A percentile compares a stretch with the other conserved stretches of the same genome.
Conservation (phyloP, 2,888 invertebrate genomes). For the Lithosia quadra region DNA sequence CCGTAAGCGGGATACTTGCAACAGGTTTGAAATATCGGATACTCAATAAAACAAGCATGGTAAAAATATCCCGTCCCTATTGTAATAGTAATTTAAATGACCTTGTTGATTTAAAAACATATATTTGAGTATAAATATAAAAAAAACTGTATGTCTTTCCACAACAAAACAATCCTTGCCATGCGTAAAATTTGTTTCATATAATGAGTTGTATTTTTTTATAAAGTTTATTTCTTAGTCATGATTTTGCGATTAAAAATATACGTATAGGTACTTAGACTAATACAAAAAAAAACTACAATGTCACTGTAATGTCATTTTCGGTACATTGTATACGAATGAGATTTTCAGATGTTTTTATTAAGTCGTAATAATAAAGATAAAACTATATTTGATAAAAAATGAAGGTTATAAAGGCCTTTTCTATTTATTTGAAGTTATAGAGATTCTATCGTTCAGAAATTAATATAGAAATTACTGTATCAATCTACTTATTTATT, state of each 20-base stretch:
- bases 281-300: not conserved
- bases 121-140: not conserved
- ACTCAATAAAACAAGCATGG: too few species aligned
- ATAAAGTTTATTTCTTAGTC: too few species aligned
- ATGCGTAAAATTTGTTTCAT: too few species aligned
- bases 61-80: too few species aligned
- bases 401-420: not conserved
- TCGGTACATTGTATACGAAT: not conserved
- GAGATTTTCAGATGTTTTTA: not conserved
- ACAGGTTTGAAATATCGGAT: too few species aligned
- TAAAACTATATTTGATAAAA: not conserved
- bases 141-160: not conserved
- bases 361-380: not conserved
- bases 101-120: too few species aligned
- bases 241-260: constrained; percentile 4
- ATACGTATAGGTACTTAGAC: not conserved
- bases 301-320: not conserved
- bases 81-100: too few species aligned
- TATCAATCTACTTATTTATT: not conserved
- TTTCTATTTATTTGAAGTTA: not conserved
- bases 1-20: too few species aligned
- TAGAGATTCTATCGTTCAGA: not conserved
- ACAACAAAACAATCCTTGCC: not conserved
- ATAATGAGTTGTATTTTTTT: too few species aligned
- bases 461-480: too few species aligned